Base-by-base conservation (phyloP, 2,888 invertebrate species). In the Hylaea fasciaria region DNA sequence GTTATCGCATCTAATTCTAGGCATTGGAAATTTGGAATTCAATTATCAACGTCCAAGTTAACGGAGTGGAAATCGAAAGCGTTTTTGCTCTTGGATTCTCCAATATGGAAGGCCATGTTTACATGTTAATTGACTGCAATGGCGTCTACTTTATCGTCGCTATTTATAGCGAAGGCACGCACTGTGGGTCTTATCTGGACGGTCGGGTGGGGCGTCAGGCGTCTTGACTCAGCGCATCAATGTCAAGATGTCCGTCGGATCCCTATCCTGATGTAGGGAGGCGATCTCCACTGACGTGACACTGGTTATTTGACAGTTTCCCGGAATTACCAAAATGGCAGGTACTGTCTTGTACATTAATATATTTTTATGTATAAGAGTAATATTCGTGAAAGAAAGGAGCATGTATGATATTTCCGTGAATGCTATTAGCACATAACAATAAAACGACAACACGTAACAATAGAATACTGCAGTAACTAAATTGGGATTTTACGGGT, bases 121-220 rank as follows among this genome's bases (percentile, higher is more conserved):
- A 71, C 72, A 78, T 76, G 73, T 66, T 75, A 77, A 77, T 77
- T 74, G 76, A 65, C 64, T 65, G 68, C 70, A 77, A 56, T 57
- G 59, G 68, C 59, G 68, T 71, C 60, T 67, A 65, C 68, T 69
- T 74, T 82, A 78, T 80, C 74, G 71, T 60, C 64, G 54, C 78
- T 81, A 80, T 80, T 82, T 80, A 82, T 78, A 78, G 74, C 65
- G 64, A 68, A 73, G 71, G 74, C 80, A 81, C 79, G 79, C 74
- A 78, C 68, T 71, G 47, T 62, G 66, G 71, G 64, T 77, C 77
- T 82, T 83, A 83, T 83, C 82, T 71, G 74, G 70, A 62, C 53
- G 54, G 63, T 52, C 60, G 66, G 69, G 59, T 66, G 65, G 72
- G 32, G 3, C 32, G 32, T 10, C 64, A 62, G 62, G 54, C 64